phyloP scores from a whole-genome alignment of 35 echinoderm and acorn worm genomes.

The Ophiothrix spiculata region DNA sequence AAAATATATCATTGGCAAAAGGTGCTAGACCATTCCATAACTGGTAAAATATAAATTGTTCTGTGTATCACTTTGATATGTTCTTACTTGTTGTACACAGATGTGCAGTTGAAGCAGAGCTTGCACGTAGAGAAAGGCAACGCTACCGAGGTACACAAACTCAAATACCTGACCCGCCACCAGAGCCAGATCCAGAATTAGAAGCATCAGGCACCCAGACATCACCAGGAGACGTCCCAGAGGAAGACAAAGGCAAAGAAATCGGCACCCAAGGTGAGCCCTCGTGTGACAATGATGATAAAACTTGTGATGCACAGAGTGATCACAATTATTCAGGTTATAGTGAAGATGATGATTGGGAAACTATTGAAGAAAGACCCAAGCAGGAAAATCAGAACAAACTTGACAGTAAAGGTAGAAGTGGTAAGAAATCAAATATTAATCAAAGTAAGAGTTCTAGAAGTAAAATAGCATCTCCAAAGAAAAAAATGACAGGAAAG shows the following conservation, averaged over 20 bases:
- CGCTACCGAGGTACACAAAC: constrained; percentile 86
- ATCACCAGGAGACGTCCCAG: neutral
- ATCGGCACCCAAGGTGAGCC: neutral
- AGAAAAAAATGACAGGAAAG: neutral
- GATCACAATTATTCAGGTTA: constrained; percentile 11
- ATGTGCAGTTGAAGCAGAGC: constrained; percentile 90
- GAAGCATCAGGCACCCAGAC: constrained; percentile 67
- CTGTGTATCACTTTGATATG: too few relatives aligned
- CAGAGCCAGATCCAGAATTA: constrained; percentile 67
- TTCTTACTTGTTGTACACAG: too few relatives aligned
- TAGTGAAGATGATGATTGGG: neutral
- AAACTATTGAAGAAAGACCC: neutral
- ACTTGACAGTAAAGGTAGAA: neutral
- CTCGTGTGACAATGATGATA: neutral
- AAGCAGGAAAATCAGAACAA: neutral
- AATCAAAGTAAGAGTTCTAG: neutral
- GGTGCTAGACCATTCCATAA: too few relatives aligned
- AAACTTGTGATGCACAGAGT: constrained; percentile 1
- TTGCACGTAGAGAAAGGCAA: constrained; percentile 77
- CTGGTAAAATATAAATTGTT: too few relatives aligned
- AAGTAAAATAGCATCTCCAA: neutral
- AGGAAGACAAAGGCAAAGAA: neutral
- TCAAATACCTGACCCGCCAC: constrained; percentile 38
- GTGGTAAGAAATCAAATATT: neutral
- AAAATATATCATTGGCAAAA: too few relatives aligned